Percentiles rank a stretch among this genome's conserved stretches.
phyloP scores from a whole-genome alignment of 2,113 vertebrate species.

The Azemiops feae region DNA sequence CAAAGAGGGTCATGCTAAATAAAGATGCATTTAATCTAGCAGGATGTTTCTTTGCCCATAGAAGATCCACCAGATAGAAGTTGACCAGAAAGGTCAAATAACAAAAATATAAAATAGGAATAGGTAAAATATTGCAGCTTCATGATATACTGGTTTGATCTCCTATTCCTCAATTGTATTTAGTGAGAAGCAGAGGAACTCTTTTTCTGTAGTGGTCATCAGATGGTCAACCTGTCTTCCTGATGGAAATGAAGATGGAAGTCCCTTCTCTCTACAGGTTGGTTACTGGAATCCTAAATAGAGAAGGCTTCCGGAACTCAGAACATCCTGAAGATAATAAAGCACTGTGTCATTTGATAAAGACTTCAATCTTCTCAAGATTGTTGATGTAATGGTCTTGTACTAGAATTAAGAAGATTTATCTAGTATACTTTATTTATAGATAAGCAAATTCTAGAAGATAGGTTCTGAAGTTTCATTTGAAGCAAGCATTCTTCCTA shows the following conservation, averaged over 20 bases:
- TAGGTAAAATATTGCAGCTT: neutral
- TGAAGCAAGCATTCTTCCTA: neutral
- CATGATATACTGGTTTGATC: neutral
- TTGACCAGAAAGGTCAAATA: neutral
- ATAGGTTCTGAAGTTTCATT: neutral
- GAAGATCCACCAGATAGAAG: neutral
- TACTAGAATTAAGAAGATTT: neutral
- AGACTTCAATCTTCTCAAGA: neutral
- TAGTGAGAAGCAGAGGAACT: neutral
- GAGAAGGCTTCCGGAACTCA: neutral
- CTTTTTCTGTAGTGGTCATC: neutral
- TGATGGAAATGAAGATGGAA: neutral
- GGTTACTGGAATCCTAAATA: neutral
- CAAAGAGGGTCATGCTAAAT: neutral
- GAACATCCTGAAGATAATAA: neutral
- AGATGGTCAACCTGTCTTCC: neutral
- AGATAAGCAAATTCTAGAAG: neutral
- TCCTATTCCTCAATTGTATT: neutral
- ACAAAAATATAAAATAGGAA: neutral
- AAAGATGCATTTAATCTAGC: neutral
- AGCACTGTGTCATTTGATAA: neutral
- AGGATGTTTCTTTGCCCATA: neutral
- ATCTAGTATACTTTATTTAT: neutral
- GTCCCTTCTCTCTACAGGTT: neutral
- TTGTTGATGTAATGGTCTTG: neutral